These are phyloP conservation scores for Dryocosmus kuriphilus DNA, from an alignment of 2,888 invertebrate genomes.

Conservation along the genomic window DNA sequence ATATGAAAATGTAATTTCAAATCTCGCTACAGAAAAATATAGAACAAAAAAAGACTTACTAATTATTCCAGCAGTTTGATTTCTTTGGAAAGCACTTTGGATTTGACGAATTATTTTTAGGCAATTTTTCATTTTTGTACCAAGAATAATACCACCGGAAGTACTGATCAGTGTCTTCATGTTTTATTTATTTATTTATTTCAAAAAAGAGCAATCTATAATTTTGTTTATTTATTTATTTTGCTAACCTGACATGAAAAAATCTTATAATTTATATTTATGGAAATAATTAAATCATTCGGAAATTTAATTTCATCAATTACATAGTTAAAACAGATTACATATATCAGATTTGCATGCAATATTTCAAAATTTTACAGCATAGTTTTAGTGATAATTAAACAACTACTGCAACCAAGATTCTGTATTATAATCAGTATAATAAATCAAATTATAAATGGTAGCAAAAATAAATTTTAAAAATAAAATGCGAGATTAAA, in stretches of 20 bases:
- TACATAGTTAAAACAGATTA: no score
- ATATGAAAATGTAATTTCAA: constrained; percentile 28
- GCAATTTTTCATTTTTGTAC: neutral
- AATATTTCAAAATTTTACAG: no score
- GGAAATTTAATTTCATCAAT: no score
- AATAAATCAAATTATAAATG: no score
- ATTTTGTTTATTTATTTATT: neutral
- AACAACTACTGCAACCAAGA: no score
- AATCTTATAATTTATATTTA: neutral
- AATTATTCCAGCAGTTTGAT: constrained; percentile 70
- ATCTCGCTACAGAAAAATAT: constrained; percentile 51
- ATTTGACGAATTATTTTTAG: constrained; percentile 48
- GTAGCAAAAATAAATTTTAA: no score
- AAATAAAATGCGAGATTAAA: no score
- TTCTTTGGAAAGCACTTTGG: constrained; percentile 44
- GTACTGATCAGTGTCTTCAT: neutral
- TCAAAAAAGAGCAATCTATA: neutral
- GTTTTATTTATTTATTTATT: neutral
- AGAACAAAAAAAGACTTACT: constrained; percentile 59
- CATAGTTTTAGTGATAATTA: no score
- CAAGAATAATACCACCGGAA: neutral
- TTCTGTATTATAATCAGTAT: no score
- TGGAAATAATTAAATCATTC: neutral
- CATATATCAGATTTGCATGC: no score
- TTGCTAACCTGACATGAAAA: neutral